Evolutionary conservation across 1,140 invertebrate species (phyloP), one percentile per base, ranked within the genome.

Genomic region (Amphibalanus amphitrite): DNA sequence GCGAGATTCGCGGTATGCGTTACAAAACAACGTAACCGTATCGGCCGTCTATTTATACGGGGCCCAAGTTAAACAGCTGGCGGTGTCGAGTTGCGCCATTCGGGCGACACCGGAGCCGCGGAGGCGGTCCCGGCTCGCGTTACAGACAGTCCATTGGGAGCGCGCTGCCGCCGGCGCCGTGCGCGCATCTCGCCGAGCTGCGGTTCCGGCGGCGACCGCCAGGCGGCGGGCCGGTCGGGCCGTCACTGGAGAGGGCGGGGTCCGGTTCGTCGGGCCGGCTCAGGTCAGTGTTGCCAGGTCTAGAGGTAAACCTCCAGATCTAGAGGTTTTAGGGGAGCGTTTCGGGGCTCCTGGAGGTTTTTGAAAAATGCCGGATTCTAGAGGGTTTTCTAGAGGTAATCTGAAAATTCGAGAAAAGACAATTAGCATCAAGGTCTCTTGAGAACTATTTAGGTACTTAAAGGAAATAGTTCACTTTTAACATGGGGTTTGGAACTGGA

Each of bases 1-100:
- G 20, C 47, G 47, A 59, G 47, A 59, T 59, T 23, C 47, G 47
- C 47, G 47, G 47, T 59, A 20, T 59, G 47, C 13, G 47, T 59
- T 59, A 59, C 47, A 59, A 59, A 59, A 59, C 47, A 59, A 59
- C 47, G 47, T 59, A 59, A 59, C 47, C 47, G 47, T 59, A 59
- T 13, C 47, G 20, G 47, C 20, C 47, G 47, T 59, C 47, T 59
- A 59, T 59, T 59, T 59, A 59, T 59, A 59, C 47, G 47, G 47
- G 47, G 23, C 47, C 47, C 13, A 59, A 59, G 47, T 59, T 59
- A 59, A 59, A 59, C 47, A 59, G 47, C 47, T 59, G 47, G 47
- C 47, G 17, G 47, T 59, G 47, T 59, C 10, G 1, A 20, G 47
- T 59, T 59, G 47, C 47, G 47, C 47, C 47, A 59, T 59, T 59